Base-by-base conservation (phyloP, 2,113 vertebrate genomes). In the Zapornia atra region DNA sequence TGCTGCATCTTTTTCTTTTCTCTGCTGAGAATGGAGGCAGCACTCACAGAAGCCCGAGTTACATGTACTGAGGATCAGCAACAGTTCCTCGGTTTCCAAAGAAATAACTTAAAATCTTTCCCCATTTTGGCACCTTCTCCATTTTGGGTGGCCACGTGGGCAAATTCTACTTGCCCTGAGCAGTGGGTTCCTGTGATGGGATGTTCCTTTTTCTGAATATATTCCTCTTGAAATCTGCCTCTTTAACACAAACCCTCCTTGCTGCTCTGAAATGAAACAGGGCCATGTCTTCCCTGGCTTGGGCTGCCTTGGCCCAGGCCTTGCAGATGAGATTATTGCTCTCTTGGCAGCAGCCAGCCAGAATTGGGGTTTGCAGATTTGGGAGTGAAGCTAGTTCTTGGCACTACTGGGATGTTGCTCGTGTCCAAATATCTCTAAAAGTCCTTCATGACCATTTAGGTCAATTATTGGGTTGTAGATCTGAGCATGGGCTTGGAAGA, bases 161-260 rank as follows among this genome's bases (percentile, higher is more conserved):
- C 33, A 63, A 73, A 72, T 34, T 63, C 51, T 29, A 51, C 33
- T 53, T 40, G 10, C 69, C 24, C 36, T 60, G n/a, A 84, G 56
- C 44, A 48, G 31, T 3, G 17, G 21, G 17, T 25, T 81, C n/a
- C 63, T 20, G 15, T 1, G 1, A 17, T 1, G 22, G 9, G 4
- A 6, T 7, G 2, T 25, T 34, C 19, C 51, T 57, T 60, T 44
- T 81, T 33, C 25, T 50, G 38, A 11, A 38, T 50, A 13, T 8
- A 24, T 65, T 75, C 1, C 17, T 26, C 79, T 60, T 65, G 44
- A 79, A 71, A 71, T 40, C 38, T 60, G 21, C 11, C 22, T 26
- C 40, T 60, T 83, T 44, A 40, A 46, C 3, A 12, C 7, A 33
- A 54, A 76, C 31, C 29, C 36, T 71, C 34, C 57, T 57, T 33